Conservation (phyloP, 1,140 invertebrate genomes). For the Microvelia longipes region DNA sequence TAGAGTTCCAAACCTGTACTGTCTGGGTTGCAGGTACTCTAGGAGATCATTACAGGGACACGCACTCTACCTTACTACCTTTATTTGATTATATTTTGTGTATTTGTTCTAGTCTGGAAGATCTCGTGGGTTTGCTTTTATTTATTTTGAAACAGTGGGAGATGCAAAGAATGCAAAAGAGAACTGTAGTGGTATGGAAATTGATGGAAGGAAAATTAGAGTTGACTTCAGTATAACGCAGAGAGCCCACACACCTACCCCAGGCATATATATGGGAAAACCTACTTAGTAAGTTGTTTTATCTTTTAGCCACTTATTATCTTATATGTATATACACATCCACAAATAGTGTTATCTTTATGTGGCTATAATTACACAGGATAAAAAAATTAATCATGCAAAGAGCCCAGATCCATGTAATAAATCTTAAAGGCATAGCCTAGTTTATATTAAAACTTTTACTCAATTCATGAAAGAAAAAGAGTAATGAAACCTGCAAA, state of each 20-base stretch:
- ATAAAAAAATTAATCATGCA: neutral
- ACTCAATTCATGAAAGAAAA: too few species aligned
- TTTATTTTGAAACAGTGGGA: conserved; percentile 78
- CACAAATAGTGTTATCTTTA: neutral
- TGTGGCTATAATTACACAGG: neutral
- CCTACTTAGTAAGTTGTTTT: conserved; percentile 46
- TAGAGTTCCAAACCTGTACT: too few species aligned
- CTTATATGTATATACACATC: neutral
- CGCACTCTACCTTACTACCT: too few species aligned
- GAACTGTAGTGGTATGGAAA: conserved; percentile 79
- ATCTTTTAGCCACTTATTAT: neutral
- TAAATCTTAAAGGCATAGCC: too few species aligned
- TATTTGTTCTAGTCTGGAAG: conserved; percentile 29
- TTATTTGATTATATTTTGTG: too few species aligned
- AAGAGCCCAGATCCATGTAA: too few species aligned
- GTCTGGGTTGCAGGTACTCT: too few species aligned
- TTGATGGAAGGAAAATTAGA: conserved; percentile 81
- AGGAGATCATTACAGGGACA: too few species aligned
- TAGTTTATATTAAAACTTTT: too few species aligned
- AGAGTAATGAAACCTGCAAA: too few species aligned
- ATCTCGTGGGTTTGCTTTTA: conserved; percentile 92
- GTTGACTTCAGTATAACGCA: conserved; percentile 97
- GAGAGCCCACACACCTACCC: conserved; percentile 90
- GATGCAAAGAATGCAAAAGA: conserved; percentile 91
- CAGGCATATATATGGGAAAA: conserved; percentile 94